A percentile compares a stretch with the other conserved stretches of the same genome.
Conservation (phyloP, 2,797 vertebrate genomes). For the Thamnophis elegans region DNA sequence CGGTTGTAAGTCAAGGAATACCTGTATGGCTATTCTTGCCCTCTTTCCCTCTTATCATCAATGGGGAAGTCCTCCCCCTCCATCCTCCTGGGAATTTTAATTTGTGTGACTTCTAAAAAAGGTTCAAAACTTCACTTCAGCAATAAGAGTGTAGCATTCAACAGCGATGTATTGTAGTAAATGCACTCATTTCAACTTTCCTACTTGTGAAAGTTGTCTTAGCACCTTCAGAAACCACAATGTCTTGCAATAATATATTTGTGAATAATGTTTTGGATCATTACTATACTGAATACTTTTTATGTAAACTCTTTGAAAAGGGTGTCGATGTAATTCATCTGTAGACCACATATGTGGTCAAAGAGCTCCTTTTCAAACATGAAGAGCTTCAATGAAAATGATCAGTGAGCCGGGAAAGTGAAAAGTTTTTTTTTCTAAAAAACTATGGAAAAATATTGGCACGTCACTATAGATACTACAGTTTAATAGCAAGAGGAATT, state of each 20-base stretch:
- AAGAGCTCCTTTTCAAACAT: background rate
- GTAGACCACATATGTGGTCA: background rate
- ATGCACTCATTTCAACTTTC: background rate
- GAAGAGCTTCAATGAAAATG: background rate
- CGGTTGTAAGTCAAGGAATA: background rate
- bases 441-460: background rate
- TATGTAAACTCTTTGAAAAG: background rate
- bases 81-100: background rate
- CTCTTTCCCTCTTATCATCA: background rate
- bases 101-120: background rate
- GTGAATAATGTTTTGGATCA: background rate
- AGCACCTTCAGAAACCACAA: background rate
- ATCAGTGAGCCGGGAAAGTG: background rate
- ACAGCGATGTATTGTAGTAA: background rate
- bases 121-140: background rate
- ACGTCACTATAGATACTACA: background rate
- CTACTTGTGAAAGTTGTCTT: background rate
- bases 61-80: background rate
- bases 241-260: background rate
- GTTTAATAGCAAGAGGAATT: background rate
- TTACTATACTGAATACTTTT: background rate
- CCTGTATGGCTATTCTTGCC: background rate
- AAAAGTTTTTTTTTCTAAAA: background rate
- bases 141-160: background rate
- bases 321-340: background rate